Evolutionary conservation across 2,797 vertebrate species (phyloP), one percentile per base, ranked within the genome.

Genomic region (Gadopsis bispinosus): DNA sequence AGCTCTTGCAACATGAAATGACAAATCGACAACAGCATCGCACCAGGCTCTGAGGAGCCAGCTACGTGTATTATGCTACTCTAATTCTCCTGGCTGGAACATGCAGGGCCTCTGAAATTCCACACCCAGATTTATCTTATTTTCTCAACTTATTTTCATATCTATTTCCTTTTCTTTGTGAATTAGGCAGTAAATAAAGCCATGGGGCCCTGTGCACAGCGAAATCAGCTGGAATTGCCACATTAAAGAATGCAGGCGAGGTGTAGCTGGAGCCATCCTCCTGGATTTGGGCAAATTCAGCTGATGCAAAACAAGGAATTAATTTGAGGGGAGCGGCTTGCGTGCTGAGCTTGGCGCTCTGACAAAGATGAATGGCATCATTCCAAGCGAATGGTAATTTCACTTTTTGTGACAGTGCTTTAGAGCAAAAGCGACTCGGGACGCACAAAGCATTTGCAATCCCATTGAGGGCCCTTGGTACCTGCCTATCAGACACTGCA

Each of bases 361-460:
- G 98, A 99, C 98, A 99, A 98, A 99, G 98, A 99, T 99, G 98
- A 99, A 99, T 99, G 97, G 97, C 97, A 98, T 97, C 97, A 97
- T 98, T 98, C 97, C 97, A 97, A 97, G 97, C 95, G 97, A 99
- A 99, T 99, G 97, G 97, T 98, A 99, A 99, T 99, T 98, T 99
- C 97, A 99, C 97, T 98, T 99, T 98, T 98, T 98, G 96, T 97
- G 97, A 98, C 96, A 97, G 96, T 97, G 97, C 96, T 97, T 97
- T 96, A 96, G 97, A 99, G 96, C 96, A 97, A 97, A 97, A 97
- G 96, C 96, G 96, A 98, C 96, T 96, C 90, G 75, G 88, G 90
- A 96, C 95, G 65, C 97, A 98, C 97, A 97, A 98, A 98, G 96
- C 95, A 97, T 97, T 97, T 96, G 96, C 97, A 98, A 97, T 98